These are phyloP conservation scores for Chrysina gloriosa DNA, from an alignment of 2,888 invertebrate species.

Conservation along the genomic window DNA sequence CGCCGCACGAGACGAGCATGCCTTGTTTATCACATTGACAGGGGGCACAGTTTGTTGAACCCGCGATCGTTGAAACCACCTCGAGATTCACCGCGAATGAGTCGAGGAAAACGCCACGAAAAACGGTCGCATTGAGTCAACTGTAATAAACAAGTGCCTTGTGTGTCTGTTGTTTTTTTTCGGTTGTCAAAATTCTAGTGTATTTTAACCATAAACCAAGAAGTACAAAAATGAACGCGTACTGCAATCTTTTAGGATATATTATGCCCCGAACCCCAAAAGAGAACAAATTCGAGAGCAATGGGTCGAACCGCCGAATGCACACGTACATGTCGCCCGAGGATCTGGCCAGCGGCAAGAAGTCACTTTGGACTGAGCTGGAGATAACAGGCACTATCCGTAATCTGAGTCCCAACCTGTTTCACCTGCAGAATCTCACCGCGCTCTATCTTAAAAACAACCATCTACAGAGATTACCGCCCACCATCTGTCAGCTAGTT, in stretches of 20 bases:
- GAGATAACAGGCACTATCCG: slow-evolving; percentile 92
- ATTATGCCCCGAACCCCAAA: slow-evolving; percentile 73
- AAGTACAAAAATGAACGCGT: slow-evolving; percentile 37
- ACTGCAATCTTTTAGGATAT: slow-evolving; percentile 60
- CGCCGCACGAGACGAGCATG: no score
- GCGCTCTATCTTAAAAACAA: slow-evolving; percentile 97
- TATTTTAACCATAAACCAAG: slow-evolving; percentile 42
- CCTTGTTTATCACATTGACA: no score
- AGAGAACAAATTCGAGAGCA: slow-evolving; percentile 86
- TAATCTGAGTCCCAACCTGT: slow-evolving; percentile 91
- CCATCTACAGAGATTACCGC: slow-evolving; percentile 88
- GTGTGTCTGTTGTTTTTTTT: slow-evolving; percentile 43
- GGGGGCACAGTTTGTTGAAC: no score
- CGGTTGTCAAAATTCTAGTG: slow-evolving; percentile 49
- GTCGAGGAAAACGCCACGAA: no score
- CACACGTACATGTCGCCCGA: slow-evolving; percentile 94
- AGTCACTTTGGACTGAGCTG: slow-evolving; percentile 85
- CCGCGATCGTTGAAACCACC: no score
- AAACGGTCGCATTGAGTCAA: slow-evolving; percentile 13
- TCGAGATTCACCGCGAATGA: no score
- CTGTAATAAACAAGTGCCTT: slow-evolving; percentile 38
- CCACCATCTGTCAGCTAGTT: slow-evolving; percentile 87
- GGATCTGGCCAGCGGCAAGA: slow-evolving; percentile 92
- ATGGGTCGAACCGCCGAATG: slow-evolving; percentile 77
- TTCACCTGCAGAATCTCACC: slow-evolving; percentile 92